A percentile compares a stretch with the other conserved stretches of the same genome.
Conservation (phyloP, 2,888 invertebrate genomes). For the Keiferia lycopersicella region DNA sequence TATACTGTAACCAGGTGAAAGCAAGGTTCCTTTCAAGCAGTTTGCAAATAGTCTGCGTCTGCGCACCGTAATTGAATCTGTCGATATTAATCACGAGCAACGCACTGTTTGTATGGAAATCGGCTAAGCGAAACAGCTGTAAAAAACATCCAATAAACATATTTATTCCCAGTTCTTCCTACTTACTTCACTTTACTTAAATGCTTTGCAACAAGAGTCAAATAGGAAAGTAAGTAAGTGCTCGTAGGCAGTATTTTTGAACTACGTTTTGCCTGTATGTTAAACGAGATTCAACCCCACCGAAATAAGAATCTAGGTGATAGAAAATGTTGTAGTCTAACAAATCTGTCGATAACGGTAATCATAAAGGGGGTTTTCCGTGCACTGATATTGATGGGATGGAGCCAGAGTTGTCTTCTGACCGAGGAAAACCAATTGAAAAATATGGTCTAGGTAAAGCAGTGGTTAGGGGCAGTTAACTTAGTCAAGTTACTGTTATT, state of each 20-base stretch:
- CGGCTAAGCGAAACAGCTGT: neutral
- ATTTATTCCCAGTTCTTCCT: no score
- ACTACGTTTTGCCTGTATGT: no score
- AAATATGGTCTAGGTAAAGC: slow-evolving; percentile 19
- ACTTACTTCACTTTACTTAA: no score
- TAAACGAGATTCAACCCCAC: neutral
- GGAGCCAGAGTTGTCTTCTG: no score
- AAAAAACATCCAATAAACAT: neutral
- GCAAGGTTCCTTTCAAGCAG: neutral
- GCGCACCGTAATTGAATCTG: slow-evolving; percentile 44
- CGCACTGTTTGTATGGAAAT: slow-evolving; percentile 24
- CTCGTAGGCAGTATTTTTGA: no score
- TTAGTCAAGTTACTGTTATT: slow-evolving; percentile 16
- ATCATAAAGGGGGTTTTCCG: no score
- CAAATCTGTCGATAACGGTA: no score
- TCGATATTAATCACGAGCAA: slow-evolving; percentile 45
- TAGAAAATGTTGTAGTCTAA: neutral
- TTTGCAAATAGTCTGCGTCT: slow-evolving; percentile 17
- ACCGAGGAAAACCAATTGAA: slow-evolving; percentile 22
- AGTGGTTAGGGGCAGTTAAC: slow-evolving; percentile 17
- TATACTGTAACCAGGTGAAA: neutral
- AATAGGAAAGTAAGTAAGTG: neutral
- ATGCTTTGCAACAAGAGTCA: neutral
- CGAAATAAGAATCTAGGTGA: neutral
- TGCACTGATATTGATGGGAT: neutral